Conservation (phyloP, 2,113 vertebrate genomes). For the Festucalex cinctus region DNA sequence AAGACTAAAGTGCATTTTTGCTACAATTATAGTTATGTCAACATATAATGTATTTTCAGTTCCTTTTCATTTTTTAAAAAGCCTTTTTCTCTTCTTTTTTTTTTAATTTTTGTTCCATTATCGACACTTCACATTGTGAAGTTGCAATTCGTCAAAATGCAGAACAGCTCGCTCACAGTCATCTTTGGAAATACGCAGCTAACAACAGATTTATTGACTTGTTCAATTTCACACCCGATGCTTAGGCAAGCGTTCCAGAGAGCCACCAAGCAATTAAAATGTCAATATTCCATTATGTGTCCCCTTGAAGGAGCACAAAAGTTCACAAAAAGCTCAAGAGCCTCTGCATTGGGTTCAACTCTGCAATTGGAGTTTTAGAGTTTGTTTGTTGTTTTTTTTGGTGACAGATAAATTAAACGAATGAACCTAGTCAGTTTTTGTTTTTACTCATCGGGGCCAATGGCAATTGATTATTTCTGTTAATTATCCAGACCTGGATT, state of each 20-base stretch:
- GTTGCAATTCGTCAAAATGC: neutral
- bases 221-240: neutral
- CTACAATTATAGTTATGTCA: too few species aligned
- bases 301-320: neutral
- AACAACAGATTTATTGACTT: neutral
- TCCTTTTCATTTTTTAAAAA: too few species aligned
- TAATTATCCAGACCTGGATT: neutral
- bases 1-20: too few species aligned
- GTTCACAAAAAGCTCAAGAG: neutral
- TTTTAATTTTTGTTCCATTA: too few species aligned
- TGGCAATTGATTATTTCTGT: neutral
- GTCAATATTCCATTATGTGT: neutral
- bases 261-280: neutral
- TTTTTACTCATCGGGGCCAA: too few species aligned
- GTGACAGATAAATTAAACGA: too few species aligned
- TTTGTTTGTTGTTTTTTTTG: too few species aligned
- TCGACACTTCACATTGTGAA: too few species aligned
- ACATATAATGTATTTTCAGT: too few species aligned
- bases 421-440: too few species aligned
- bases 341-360: neutral
- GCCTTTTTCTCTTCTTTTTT: too few species aligned
- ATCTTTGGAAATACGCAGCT: neutral
- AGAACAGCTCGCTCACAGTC: neutral
- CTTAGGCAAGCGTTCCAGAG: neutral
- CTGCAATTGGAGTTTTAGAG: neutral